Evolutionary conservation across 2,797 vertebrate genomes (phyloP), one percentile per base, ranked within the genome.

Genomic region (Falco columbarius): DNA sequence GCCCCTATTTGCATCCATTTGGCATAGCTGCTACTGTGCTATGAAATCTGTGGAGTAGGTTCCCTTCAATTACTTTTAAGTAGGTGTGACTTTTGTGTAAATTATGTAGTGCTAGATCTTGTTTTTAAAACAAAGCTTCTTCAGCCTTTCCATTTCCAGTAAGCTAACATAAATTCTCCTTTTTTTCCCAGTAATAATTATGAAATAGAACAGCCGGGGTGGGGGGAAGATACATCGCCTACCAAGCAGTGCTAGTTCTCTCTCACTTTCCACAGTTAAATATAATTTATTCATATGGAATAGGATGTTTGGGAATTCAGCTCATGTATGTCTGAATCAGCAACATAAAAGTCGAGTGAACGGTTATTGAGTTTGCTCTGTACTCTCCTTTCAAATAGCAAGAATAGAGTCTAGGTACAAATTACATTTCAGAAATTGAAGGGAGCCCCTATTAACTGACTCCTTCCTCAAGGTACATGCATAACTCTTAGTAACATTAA

Each of bases 21-120:
- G 46, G 23, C 40, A 49, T 9, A 54, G 23, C 15, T 92, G 14
- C 19, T 71, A 23, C 6, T 38, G 5, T 49, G 10, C 23, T 65
- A 6, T 32, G 14, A 85, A 13, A 51, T n/a, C 17, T 75, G n/a
- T 44, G 32, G 6, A 7, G 7, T 14, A 7, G 4, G 0, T 1
- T 23, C 58, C 73, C 61, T 40, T 40, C 5, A 77, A 42, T 75
- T 87, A 26, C 20, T 59, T 72, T 92, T 55, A 62, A 54, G 29
- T 32, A 75, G 5, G 3, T 61, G 10, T 55, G 20, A 11, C 4
- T 63, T 85, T 54, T 16, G 2, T 72, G 58, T 15, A 47, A 82
- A 82, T 66, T 61, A 55, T 47, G 8, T 56, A 67, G 21, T 49
- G 2, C 13, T 58, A 72, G 30, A 34, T 16, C 20, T 63, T 54